Evolutionary conservation across 2,797 vertebrate genomes (phyloP), one percentile per base, ranked within the genome.

Genomic region (Sorex maritimensis): DNA sequence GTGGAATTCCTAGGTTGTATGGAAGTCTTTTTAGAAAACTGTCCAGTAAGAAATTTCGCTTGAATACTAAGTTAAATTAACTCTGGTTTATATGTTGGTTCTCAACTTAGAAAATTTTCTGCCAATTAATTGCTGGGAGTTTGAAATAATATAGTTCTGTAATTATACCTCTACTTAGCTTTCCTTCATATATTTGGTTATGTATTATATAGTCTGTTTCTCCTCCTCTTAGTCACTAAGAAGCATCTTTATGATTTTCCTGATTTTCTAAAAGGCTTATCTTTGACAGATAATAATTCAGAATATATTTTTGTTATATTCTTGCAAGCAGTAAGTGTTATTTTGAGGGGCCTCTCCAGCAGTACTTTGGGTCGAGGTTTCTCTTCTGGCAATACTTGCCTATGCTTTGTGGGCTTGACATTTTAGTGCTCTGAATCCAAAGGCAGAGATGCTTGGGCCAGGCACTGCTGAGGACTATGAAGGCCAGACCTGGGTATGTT

Each of bases 271-370:
- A 90, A 85, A 88, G n/a, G 8, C 15, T 68, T 68, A 46, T 85
- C 6, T 85, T 89, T 81, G 58, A 81, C 46, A 94, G 73, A 49
- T 71, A 87, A 83, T 90, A 44, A 84, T 77, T 55, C 28, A 87
- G 46, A 92, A 55, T 14, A 55, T 55, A 13, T 44, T 93, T 92
- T 78, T 83, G 67, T 74, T 81, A 2, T 82, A 77, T 8, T 52
- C 68, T 81, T 89, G 41, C 49, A 78, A 89, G 26, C 21, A 85
- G 52, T 55, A 14, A 55, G 52, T 55, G 4, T 55, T 55, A 55
- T 55, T 55, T 55, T 55, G 52, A 55, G 41, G 17, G 52, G 12
- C 52, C 13, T 55, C 52, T 55, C 52, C 52, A 55, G 52, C 52
- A 52, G 52, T 55, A 55, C 52, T 55, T 55, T 55, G 52, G 52